Conservation (phyloP, 1,140 invertebrate genomes). For the Drosophila leontia region DNA sequence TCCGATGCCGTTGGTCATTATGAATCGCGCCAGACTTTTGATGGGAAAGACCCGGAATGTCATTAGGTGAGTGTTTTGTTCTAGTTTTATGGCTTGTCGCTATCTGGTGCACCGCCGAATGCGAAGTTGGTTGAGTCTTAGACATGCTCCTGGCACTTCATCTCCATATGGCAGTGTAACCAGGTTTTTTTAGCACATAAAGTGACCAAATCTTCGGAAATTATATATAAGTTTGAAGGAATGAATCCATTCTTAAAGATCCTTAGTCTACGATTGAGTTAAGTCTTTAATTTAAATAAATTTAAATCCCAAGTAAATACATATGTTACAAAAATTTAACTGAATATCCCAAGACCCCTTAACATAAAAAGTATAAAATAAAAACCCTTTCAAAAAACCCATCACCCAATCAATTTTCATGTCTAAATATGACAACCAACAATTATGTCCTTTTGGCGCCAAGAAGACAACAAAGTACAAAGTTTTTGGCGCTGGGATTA, state of each 20-base stretch:
- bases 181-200: background rate
- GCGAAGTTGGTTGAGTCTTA: background rate
- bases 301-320: no score
- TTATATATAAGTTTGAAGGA: background rate
- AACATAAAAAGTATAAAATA: background rate
- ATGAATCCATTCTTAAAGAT: no score
- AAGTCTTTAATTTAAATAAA: no score
- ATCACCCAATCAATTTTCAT: conserved; percentile 13
- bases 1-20: conserved; percentile 50
- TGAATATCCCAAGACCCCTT: background rate
- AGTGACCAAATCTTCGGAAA: background rate
- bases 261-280: no score
- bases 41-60: conserved; percentile 80
- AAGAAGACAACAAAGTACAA: conserved; percentile 20
- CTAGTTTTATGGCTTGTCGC: conserved; percentile 57
- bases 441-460: conserved; percentile 59
- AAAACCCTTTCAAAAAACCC: conserved; percentile 6
- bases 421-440: conserved; percentile 5
- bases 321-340: background rate
- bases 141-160: conserved; percentile 5
- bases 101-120: conserved; percentile 26
- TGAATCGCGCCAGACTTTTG: conserved; percentile 81
- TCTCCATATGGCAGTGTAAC: background rate
- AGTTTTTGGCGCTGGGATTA: conserved; percentile 67
- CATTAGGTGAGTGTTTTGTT: conserved; percentile 72